These are phyloP conservation scores for Bembecia ichneumoniformis DNA, from an alignment of 2,888 invertebrate genomes.

Conservation along the genomic window DNA sequence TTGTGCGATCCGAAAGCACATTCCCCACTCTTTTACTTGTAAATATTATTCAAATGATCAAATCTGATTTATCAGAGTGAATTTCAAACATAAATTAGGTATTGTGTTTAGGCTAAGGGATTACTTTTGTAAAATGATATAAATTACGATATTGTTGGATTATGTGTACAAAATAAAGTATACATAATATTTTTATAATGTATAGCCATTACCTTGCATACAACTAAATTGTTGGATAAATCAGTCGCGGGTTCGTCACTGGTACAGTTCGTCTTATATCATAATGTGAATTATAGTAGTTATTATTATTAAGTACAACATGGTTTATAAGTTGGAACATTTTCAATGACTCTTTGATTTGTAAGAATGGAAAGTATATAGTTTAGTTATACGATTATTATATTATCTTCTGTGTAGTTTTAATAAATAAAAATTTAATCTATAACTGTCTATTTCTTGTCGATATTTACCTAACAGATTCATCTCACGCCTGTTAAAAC, in stretches of 20 bases:
- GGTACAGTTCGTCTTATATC: conserved; percentile 28
- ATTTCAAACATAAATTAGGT: conserved; percentile 15
- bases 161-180: conserved; percentile 56
- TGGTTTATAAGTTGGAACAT: conserved; percentile 54
- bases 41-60: too few relatives aligned
- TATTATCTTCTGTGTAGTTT: conserved; percentile 60
- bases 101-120: conserved; percentile 42
- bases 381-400: conserved; percentile 32
- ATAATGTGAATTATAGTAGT: conserved; percentile 30
- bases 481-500: too few relatives aligned
- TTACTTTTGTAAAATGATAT: conserved; percentile 61
- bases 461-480: too few relatives aligned
- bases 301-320: conserved; percentile 66
- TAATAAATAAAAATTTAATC: conserved; percentile 60
- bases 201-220: conserved; percentile 19
- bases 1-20: too few relatives aligned
- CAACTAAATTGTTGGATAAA: too few relatives aligned
- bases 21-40: too few relatives aligned
- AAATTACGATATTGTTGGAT: conserved; percentile 65
- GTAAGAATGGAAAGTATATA: conserved; percentile 13
- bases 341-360: conserved; percentile 50
- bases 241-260: conserved; percentile 2
- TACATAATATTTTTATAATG: conserved; percentile 51
- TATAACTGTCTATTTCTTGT: conserved; percentile 5
- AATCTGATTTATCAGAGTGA: too few relatives aligned